Evolutionary conservation across 2,888 invertebrate genomes (phyloP).

Genomic region (Drosophila yooni): DNA sequence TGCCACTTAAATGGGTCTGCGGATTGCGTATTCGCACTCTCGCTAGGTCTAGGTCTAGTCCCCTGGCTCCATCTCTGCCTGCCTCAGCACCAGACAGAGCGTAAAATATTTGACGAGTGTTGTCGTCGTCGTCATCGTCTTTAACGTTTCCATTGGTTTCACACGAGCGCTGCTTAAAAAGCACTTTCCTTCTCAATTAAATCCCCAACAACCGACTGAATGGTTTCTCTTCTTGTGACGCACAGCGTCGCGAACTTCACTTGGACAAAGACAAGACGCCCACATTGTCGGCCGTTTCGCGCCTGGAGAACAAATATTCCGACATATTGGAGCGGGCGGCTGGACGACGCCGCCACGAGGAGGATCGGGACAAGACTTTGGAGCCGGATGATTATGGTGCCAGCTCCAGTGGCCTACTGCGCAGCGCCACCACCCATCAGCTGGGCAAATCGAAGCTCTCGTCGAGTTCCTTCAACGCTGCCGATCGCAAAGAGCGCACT

Average conservation of each 20-base stretch:
- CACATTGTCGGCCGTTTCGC: conserved; percentile 87
- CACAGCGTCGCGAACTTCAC: conserved; percentile 78
- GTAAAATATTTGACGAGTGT: conserved; percentile 55
- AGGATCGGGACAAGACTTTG: conserved; percentile 89
- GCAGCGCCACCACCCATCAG: conserved; percentile 91
- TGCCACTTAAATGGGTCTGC: conserved; percentile 59
- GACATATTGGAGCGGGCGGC: conserved; percentile 90
- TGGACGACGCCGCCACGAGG: conserved; percentile 86
- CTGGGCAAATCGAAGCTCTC: conserved; percentile 86
- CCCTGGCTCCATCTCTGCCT: conserved; percentile 30
- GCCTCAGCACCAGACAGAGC: conserved; percentile 55
- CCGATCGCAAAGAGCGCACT: conserved; percentile 85
- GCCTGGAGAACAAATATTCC: conserved; percentile 92
- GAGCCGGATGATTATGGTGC: conserved; percentile 87
- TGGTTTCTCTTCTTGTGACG: conserved; percentile 65
- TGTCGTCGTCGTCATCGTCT: conserved; percentile 21
- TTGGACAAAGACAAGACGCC: conserved; percentile 85
- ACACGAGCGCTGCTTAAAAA: conserved; percentile 72
- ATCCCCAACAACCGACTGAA: conserved; percentile 45
- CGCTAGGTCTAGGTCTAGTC: conserved; percentile 32
- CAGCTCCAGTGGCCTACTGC: conserved; percentile 85
- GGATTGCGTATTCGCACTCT: conserved; percentile 12
- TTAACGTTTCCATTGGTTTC: conserved; percentile 74
- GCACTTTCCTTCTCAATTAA: conserved; percentile 74
- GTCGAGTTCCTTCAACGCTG: conserved; percentile 86